phyloP scores from a whole-genome alignment of 1,140 invertebrate genomes.

The Zaprionus vittiger region DNA sequence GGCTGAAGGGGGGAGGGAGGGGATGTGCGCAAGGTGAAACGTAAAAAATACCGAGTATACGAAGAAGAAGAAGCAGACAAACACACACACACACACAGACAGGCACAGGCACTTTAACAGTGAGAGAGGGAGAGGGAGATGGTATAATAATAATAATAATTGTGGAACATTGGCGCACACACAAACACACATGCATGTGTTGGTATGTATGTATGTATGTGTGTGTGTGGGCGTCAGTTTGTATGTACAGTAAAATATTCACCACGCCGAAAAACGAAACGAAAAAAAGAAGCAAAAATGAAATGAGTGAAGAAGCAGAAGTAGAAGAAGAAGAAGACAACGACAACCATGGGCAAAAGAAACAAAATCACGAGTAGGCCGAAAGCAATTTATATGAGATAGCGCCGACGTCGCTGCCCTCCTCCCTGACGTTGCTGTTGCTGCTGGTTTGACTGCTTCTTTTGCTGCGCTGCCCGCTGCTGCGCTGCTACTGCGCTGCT shows the following conservation, averaged over 20 bases:
- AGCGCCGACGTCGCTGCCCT: slow-evolving; percentile 35
- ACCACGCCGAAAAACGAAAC: slow-evolving; percentile 37
- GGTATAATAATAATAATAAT: slow-evolving; percentile 79
- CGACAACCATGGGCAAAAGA: slow-evolving; percentile 19
- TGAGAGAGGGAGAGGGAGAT: slow-evolving; percentile 3
- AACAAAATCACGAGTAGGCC: slow-evolving; percentile 80
- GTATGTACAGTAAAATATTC: slow-evolving; percentile 58
- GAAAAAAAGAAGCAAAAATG: slow-evolving; percentile 44
- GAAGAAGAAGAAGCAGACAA: slow-evolving; percentile 37
- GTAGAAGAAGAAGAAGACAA: neutral
- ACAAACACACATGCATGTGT: slow-evolving; percentile 42
- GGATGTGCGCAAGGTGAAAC: slow-evolving; percentile 71
- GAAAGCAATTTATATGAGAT: slow-evolving; percentile 83
- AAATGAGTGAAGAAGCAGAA: slow-evolving; percentile 4
- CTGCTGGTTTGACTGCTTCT: slow-evolving; percentile 44
- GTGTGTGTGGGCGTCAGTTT: slow-evolving; percentile 33
- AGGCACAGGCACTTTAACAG: slow-evolving; percentile 8
- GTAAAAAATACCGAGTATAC: slow-evolving; percentile 56
- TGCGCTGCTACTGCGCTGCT: slow-evolving; percentile 27
- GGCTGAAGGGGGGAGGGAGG: slow-evolving; percentile 6
- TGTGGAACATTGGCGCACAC: slow-evolving; percentile 63
- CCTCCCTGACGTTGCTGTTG: neutral
- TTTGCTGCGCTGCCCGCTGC: slow-evolving; percentile 2
- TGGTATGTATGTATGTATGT: slow-evolving; percentile 41
- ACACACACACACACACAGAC: slow-evolving; percentile 13